Conservation (phyloP, 2,888 invertebrate genomes). For the Yponomeuta cagnagella region DNA sequence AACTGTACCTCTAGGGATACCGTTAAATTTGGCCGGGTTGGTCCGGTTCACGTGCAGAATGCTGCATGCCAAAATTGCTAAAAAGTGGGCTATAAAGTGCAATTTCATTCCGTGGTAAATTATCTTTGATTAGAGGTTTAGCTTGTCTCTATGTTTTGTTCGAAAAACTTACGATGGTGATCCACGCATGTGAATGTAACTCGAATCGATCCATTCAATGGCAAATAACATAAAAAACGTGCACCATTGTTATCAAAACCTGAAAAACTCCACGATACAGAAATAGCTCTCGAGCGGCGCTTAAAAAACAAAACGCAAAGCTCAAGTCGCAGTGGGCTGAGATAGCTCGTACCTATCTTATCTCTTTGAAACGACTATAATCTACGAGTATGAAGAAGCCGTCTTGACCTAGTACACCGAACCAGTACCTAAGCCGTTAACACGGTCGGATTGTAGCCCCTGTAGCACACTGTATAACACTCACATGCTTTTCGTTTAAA, state of each 20-base stretch:
- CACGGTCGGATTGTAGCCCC: neutral
- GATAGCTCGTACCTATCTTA: neutral
- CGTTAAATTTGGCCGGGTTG: neutral
- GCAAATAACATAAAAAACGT: neutral
- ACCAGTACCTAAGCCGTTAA: neutral
- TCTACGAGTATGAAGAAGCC: neutral
- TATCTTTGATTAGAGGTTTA: too few species aligned
- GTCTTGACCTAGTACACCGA: neutral
- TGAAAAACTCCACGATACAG: neutral
- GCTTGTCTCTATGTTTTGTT: neutral
- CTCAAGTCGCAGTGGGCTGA: neutral
- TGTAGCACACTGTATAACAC: neutral
- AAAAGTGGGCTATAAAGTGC: too few species aligned
- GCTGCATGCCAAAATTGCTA: neutral
- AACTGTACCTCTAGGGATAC: neutral
- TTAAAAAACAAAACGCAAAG: neutral
- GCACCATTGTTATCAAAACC: neutral
- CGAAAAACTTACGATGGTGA: neutral
- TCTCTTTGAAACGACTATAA: neutral
- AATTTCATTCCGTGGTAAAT: too few species aligned
- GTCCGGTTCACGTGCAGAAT: neutral
- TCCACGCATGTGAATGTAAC: neutral
- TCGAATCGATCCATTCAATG: conserved; percentile 1
- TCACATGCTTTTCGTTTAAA: too few species aligned
- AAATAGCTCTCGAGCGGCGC: neutral